Evolutionary conservation across 1,140 invertebrate species (phyloP), one percentile per base, ranked within the genome.

Genomic region (Drosophila quadrilineata): DNA sequence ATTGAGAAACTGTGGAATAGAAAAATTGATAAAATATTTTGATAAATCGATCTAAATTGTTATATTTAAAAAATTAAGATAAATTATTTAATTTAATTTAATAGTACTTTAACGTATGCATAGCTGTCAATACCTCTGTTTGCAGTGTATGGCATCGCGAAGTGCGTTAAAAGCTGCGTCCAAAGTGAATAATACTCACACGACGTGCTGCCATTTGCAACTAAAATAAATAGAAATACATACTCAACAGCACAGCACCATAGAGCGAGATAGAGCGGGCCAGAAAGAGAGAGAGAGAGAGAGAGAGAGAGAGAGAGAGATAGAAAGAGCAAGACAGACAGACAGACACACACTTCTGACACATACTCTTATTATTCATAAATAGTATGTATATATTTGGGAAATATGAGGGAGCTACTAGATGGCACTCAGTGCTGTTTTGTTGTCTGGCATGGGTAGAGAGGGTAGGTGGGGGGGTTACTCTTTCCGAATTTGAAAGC

Each of bases 361-460:
- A 64, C 48, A 65, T n/a, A n/a, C n/a, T n/a, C n/a, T n/a, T n/a
- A n/a, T 85, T 85, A 73, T 74, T 84, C 73, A 84, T 84, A 84
- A 85, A 84, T 74, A 74, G 60, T 63, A 69, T 52, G 57, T 50
- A 53, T 59, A 54, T 62, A n/a, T 68, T 12, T 38, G 26, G 28
- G 43, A 53, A 19, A 24, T 40, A 17, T 14, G 31, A 16, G 8
- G 6, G 9, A 8, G 9, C 24, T 48, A 35, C 5, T 4, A 1
- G 49, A 54, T 35, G 10, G 41, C 40, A n/a, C n/a, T n/a, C n/a
- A n/a, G n/a, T n/a, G n/a, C n/a, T n/a, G n/a, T n/a, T n/a, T n/a
- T n/a, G n/a, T n/a, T n/a, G n/a, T n/a, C n/a, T n/a, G n/a, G n/a
- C n/a, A n/a, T n/a, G n/a, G n/a, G n/a, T n/a, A n/a, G n/a, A n/a